Evolutionary conservation across 2,888 invertebrate species (phyloP).

Genomic region (Eupithecia subfuscata): DNA sequence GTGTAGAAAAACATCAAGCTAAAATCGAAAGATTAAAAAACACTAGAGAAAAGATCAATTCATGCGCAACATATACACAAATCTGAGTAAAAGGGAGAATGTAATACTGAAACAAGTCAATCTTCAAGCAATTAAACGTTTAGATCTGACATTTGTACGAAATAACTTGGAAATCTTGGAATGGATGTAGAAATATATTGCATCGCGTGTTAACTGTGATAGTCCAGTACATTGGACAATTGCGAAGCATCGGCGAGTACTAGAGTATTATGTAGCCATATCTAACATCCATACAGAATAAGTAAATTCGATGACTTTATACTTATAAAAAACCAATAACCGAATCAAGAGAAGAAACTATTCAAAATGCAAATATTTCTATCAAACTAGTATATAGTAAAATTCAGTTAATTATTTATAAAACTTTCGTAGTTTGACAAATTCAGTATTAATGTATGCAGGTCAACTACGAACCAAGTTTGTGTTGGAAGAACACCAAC

Average conservation of each 20-base stretch:
- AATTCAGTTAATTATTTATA: not conserved
- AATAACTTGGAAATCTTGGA: constrained; percentile 10
- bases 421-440: too few relatives aligned
- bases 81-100: not conserved
- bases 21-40: not conserved
- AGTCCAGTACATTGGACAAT: constrained; percentile 17
- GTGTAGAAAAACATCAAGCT: not conserved
- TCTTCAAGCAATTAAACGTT: constrained; percentile 21
- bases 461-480: too few relatives aligned
- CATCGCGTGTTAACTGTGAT: constrained; percentile 27
- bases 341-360: not conserved
- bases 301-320: not conserved
- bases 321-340: not conserved
- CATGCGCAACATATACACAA: not conserved
- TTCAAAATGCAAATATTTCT: not conserved
- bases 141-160: constrained; percentile 31
- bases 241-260: not conserved
- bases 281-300: not conserved
- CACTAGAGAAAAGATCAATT: not conserved
- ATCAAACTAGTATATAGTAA: not conserved
- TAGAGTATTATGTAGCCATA: not conserved
- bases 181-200: constrained; percentile 25
- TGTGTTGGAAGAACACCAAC: too few relatives aligned
- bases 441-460: too few relatives aligned
- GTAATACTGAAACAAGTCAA: constrained; percentile 17